These are phyloP conservation scores for Psittacula echo DNA, from an alignment of 2,797 vertebrate species.

Conservation along the genomic window DNA sequence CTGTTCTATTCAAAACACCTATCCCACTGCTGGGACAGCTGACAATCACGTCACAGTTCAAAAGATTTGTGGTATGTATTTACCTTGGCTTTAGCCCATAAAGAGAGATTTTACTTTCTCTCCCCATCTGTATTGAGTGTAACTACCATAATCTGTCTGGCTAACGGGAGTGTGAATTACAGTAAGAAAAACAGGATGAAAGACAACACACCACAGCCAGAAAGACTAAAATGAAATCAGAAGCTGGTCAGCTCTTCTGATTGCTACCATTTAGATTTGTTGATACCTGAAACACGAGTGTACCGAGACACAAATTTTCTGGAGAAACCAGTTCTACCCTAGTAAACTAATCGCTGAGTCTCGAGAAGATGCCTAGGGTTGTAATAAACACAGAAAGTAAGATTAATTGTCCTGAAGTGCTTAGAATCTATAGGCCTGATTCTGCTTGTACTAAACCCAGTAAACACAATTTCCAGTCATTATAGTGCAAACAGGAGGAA, in stretches of 20 bases:
- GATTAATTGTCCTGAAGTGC: slow-evolving; percentile 50
- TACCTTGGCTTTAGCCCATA: slow-evolving; percentile 49
- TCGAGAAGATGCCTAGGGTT: slow-evolving; percentile 18
- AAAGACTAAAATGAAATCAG: slow-evolving; percentile 47
- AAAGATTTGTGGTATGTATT: slow-evolving; percentile 26
- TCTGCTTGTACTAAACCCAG: slow-evolving; percentile 1
- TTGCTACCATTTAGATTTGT: slow-evolving; percentile 37
- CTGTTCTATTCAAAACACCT: slow-evolving; percentile 32
- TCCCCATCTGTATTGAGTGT: slow-evolving; percentile 47
- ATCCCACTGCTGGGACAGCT: not conserved
- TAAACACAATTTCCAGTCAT: slow-evolving; percentile 44
- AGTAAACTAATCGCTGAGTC: not conserved
- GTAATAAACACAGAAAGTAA: slow-evolving; percentile 55
- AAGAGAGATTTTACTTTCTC: slow-evolving; percentile 61
- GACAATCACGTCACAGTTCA: slow-evolving; percentile 55
- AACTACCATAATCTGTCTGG: slow-evolving; percentile 66
- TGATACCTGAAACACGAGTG: slow-evolving; percentile 14
- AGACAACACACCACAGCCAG: slow-evolving; percentile 47
- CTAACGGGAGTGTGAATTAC: slow-evolving; percentile 63
- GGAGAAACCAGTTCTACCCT: slow-evolving; percentile 11
- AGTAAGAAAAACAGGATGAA: slow-evolving; percentile 52
- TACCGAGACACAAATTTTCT: slow-evolving; percentile 26
- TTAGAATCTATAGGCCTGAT: slow-evolving; percentile 39
- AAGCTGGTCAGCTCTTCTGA: slow-evolving; percentile 34
- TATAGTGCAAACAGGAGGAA: slow-evolving; percentile 24